Evolutionary conservation across 2,113 vertebrate species (phyloP).

Genomic region (Hippopotamus amphibius): DNA sequence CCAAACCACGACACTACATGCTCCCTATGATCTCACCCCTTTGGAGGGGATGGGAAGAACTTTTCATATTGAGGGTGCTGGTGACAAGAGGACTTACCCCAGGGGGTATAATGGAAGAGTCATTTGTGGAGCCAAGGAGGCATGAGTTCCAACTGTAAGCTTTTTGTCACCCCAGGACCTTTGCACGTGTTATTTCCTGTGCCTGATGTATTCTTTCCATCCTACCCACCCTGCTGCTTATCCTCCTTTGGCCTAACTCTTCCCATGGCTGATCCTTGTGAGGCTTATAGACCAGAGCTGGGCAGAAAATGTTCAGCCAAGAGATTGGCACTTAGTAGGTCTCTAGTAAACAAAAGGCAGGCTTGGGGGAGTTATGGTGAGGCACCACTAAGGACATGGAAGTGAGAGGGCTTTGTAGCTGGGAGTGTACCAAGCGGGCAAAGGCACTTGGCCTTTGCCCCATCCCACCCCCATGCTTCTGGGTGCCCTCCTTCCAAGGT

Average conservation of each 20-base stretch:
- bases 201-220: not conserved
- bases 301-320: not conserved
- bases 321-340: not conserved
- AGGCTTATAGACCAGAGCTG: not conserved
- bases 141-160: not conserved
- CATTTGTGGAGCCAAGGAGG: not conserved
- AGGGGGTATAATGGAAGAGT: not conserved
- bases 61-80: not conserved
- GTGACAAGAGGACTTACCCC: not conserved
- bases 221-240: not conserved
- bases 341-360: not conserved
- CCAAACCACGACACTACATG: not conserved
- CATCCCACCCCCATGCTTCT: fast-evolving
- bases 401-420: not conserved
- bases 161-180: conserved; percentile 17
- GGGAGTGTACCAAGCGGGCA: not conserved
- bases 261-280: not conserved
- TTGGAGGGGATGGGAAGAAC: not conserved
- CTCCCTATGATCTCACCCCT: not conserved
- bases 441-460: not conserved
- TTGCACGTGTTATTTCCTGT: not conserved
- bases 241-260: not conserved
- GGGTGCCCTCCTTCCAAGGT: not conserved
- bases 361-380: not conserved
- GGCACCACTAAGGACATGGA: fast-evolving